Evolutionary conservation across 2,888 invertebrate genomes (phyloP), one percentile per base, ranked within the genome.

Genomic region (Zhengitettix transpicula): DNA sequence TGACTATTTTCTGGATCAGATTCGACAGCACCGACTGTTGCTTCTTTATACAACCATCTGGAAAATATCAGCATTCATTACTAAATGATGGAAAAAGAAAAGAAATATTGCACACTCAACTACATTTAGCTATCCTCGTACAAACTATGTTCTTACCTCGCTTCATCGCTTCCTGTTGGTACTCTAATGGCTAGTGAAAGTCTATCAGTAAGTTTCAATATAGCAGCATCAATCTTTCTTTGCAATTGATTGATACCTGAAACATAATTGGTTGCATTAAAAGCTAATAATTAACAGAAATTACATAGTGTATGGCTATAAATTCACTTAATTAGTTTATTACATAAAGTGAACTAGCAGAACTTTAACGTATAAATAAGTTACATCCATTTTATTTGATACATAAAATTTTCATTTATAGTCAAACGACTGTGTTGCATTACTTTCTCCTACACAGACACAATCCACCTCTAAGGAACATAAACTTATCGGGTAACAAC

Each of bases 41-140:
- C 74, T 69, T 85, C 79, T 67, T 81, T 82, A 65, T 82, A 80
- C 28, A 87, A 69, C 85, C 85, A 86, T 0, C 77, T 68, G 65
- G 63, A 67, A 63, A 60, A 60, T 56, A 44, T 42, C 58, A 55
- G 40, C 28, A 57, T 44, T 53, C 56, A 16, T 28, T 17, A 16
- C 3, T 52, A 10, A 55, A 40, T 42, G 17, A 40, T 51, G 16
- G n/a, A 9, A 10, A 54, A 42, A 15, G 51, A 53, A 15, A 16
- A n/a, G n/a, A n/a, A n/a, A n/a, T n/a, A n/a, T 10, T 14, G 57
- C 41, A 56, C 28, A n/a, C 28, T 41, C 40, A 58, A 44, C 40
- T n/a, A n/a, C 14, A 53, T 53, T 2, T 11, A 2, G 17, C n/a
- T n/a, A n/a, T n/a, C n/a, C n/a, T n/a, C n/a, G n/a, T n/a, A n/a